phyloP scores from a whole-genome alignment of 2,797 vertebrate species.

The Chelon labrosus region DNA sequence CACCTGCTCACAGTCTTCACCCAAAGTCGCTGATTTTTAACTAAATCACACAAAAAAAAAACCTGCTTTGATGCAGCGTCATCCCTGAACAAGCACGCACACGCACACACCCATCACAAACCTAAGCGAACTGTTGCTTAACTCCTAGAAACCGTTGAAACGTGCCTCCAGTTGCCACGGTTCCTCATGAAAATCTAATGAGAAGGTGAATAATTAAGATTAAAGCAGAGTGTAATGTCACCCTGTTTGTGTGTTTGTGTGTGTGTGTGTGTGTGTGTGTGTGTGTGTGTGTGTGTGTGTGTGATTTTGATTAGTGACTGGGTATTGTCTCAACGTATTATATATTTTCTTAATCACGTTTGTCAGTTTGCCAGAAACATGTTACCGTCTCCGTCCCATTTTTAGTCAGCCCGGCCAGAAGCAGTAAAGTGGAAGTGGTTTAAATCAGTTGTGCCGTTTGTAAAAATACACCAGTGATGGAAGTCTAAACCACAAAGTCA shows the following conservation, averaged over 20 bases:
- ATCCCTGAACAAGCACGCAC: slow-evolving; percentile 33
- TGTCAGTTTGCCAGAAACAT: neutral
- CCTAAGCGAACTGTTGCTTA: slow-evolving; percentile 38
- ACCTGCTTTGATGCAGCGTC: slow-evolving; percentile 4
- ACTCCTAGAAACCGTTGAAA: slow-evolving; percentile 48
- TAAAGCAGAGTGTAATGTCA: slow-evolving; percentile 67
- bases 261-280: slow-evolving; percentile 9
- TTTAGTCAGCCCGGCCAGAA: neutral
- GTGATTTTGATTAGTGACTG: slow-evolving; percentile 2
- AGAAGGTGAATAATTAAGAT: slow-evolving; percentile 79
- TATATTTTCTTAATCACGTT: slow-evolving; percentile 6
- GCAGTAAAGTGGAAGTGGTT: slow-evolving; percentile 29
- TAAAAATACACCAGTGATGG: slow-evolving; percentile 9
- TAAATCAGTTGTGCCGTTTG: slow-evolving; percentile 13
- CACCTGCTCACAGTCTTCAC: slow-evolving; percentile 6
- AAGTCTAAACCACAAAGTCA: slow-evolving; percentile 5
- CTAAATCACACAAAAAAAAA: slow-evolving; percentile 3
- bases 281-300: slow-evolving; percentile 6
- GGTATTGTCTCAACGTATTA: neutral
- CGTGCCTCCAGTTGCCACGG: slow-evolving; percentile 45
- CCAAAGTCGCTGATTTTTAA: slow-evolving; percentile 4
- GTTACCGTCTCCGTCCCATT: neutral
- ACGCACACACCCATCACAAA: slow-evolving; percentile 25
- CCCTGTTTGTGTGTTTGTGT: slow-evolving; percentile 10
- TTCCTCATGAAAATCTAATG: slow-evolving; percentile 73